phyloP scores from a whole-genome alignment of 2,797 vertebrate genomes.

The Corythornis leucogaster region DNA sequence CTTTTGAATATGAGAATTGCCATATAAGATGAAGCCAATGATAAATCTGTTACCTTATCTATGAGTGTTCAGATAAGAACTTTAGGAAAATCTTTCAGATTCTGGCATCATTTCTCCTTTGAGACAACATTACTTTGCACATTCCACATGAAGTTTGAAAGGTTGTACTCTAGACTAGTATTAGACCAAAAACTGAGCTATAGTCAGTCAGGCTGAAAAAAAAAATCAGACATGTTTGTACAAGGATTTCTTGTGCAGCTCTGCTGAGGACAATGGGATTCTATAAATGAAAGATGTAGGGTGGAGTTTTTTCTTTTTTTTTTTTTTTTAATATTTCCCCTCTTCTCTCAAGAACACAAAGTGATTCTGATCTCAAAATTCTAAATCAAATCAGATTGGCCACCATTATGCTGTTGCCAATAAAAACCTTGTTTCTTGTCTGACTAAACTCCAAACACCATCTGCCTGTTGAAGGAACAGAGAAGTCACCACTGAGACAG shows the following conservation, averaged over 20 bases:
- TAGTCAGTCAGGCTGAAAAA: not conserved
- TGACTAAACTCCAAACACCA: constrained; percentile 77
- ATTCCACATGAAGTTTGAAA: not conserved
- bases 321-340: too few species aligned
- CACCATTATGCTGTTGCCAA: constrained; percentile 59
- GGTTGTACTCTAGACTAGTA: not conserved
- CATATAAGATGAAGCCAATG: not conserved
- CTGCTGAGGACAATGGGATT: not conserved
- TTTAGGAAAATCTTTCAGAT: not conserved
- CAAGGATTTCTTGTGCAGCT: not conserved
- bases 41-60: constrained; percentile 4
- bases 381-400: constrained; percentile 57
- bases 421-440: constrained; percentile 63
- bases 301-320: too few species aligned
- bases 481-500: not conserved
- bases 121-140: not conserved
- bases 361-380: constrained; percentile 39
- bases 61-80: not conserved
- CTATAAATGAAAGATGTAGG: not conserved
- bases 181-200: not conserved
- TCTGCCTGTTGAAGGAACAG: constrained; percentile 64
- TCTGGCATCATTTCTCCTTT: not conserved
- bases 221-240: not conserved
- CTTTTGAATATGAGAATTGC: not conserved
- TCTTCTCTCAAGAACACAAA: not conserved